phyloP scores from a whole-genome alignment of 2,888 invertebrate genomes.

The Drosophila gaucha region DNA sequence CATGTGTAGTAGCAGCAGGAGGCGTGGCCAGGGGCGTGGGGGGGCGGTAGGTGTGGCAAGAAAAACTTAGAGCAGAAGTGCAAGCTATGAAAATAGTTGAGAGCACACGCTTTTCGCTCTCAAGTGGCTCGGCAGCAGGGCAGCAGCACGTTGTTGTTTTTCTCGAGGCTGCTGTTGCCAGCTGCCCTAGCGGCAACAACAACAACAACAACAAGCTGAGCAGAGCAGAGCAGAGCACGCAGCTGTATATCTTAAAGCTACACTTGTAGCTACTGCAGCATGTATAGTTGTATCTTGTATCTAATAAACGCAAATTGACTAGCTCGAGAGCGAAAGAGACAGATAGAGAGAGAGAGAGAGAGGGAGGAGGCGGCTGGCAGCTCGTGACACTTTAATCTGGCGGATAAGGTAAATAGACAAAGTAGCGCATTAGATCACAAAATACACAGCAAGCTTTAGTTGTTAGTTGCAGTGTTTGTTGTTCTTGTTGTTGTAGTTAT shows the following conservation, averaged over 20 bases:
- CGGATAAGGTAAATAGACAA: constrained; percentile 69
- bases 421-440: constrained; percentile 62
- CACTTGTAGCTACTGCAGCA: constrained; percentile 11
- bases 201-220: neutral
- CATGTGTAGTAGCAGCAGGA: constrained; percentile 17
- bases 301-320: constrained; percentile 74
- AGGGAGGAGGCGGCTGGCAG: constrained; percentile 13
- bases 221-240: constrained; percentile 2
- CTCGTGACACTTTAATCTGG: constrained; percentile 75
- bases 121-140: constrained; percentile 23
- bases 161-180: neutral
- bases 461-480: constrained; percentile 18
- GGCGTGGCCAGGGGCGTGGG: too few relatives aligned
- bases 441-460: constrained; percentile 20
- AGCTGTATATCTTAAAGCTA: constrained; percentile 43
- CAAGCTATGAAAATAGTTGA: constrained; percentile 36
- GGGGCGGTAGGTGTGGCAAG: neutral
- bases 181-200: constrained; percentile 9
- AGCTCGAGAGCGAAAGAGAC: constrained; percentile 2
- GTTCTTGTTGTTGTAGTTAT: constrained; percentile 1
- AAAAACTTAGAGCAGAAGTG: constrained; percentile 35
- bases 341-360: neutral
- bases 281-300: constrained; percentile 46
- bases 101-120: constrained; percentile 36
- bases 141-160: constrained; percentile 6